Percentiles rank a stretch among this genome's conserved stretches.
Conservation (phyloP, 2,113 vertebrate genomes). For the Triplophysa dalaica region DNA sequence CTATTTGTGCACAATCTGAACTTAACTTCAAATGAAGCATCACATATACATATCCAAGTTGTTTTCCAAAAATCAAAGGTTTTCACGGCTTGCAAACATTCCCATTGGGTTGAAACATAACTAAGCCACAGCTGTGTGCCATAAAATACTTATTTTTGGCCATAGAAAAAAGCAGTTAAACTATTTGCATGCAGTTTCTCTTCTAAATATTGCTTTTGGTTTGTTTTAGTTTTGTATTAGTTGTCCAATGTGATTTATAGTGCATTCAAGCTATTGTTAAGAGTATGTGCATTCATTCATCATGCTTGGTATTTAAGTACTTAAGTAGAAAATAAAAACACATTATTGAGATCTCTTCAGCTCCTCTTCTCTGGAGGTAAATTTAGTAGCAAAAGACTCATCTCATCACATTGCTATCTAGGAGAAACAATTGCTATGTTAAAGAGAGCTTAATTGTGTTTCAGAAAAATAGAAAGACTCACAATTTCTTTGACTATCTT, state of each 20-base stretch:
- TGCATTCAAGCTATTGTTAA: no score
- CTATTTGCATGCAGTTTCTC: neutral
- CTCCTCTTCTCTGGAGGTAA: no score
- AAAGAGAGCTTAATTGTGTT: neutral
- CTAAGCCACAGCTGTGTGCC: neutral
- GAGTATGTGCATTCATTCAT: no score
- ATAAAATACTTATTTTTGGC: neutral
- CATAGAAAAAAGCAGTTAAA: neutral
- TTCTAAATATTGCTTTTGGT: neutral
- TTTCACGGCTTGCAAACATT: neutral
- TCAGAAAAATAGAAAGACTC: slow-evolving; percentile 59
- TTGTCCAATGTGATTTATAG: neutral
- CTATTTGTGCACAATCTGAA: neutral
- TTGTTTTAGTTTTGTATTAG: neutral
- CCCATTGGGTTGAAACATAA: neutral
- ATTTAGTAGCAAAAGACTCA: no score
- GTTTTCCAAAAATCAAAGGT: neutral
- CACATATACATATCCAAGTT: neutral
- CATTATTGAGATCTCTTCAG: neutral
- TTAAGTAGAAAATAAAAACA: no score
- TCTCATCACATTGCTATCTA: no score
- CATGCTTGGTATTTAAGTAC: no score
- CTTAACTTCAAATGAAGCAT: neutral
- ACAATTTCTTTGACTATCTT: slow-evolving; percentile 85
- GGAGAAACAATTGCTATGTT: neutral